Evolutionary conservation across 2,888 invertebrate genomes (phyloP), one percentile per base, ranked within the genome.

Genomic region (Latheticus oryzae): DNA sequence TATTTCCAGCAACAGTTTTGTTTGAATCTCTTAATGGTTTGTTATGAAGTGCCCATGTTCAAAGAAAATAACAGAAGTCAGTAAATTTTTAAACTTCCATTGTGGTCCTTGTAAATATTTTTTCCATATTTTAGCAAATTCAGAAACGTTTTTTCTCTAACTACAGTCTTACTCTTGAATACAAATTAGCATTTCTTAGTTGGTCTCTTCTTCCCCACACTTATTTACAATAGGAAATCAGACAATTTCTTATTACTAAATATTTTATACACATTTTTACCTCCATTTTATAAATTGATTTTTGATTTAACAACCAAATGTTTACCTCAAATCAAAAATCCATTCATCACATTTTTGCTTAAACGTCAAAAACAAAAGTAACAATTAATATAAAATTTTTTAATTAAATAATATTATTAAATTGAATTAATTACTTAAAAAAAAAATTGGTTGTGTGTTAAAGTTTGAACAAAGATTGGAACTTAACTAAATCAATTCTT

Each of bases 241-340:
- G 69, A 67, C 71, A 71, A 70, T 70, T 69, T 70, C 62, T 60
- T 60, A 59, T 54, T 61, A 47, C 62, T 62, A 65, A 54, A 66
- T 65, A 60, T 43, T 35, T 42, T 23, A 43, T 42, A 42, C 11
- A 13, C 11, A 32, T 30, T 45, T 30, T 28, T 15, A 8, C 32
- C 21, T 38, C 40, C 55, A 55, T 24, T 55, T 48, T 48, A 1
- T 26, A 47, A 55, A 55, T 55, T 55, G 55, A 47, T 55, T 55
- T 48, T 48, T 17, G 48, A 47, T 48, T 37, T 30, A 3, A 23
- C 32, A 52, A 42, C 37, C 37, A 21, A 52, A 52, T 52, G 42
- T 52, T 52, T 52, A 42, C 52, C 28, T 38, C 47, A 55, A 53
- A 48, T 38, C 55, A 40, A 33, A 21, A 12, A 55, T 55, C 48